Evolutionary conservation across 2,113 vertebrate species (phyloP).

Genomic region (Siniperca chuatsi): DNA sequence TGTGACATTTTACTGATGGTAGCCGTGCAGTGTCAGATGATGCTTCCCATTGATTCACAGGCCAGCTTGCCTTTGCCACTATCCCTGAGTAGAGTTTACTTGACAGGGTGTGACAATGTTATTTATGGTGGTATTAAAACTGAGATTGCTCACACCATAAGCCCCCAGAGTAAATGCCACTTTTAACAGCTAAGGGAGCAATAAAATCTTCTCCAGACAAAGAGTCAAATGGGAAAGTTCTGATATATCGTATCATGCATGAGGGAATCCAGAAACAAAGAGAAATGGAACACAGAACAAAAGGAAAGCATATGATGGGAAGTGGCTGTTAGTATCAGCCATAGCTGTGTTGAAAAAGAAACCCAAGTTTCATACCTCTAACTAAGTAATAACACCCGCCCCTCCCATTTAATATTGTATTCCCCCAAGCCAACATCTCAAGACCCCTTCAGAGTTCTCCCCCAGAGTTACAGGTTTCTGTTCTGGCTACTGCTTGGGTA

Average conservation of each 20-base stretch:
- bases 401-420: background rate
- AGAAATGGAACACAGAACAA: background rate
- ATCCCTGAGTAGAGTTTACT: slow-evolving; percentile 57
- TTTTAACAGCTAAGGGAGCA: slow-evolving; percentile 53
- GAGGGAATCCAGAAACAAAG: slow-evolving; percentile 1
- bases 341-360: background rate
- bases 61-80: slow-evolving; percentile 37
- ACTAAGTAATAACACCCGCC: background rate
- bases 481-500: background rate
- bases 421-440: background rate
- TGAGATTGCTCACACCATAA: slow-evolving; percentile 58
- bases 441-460: background rate
- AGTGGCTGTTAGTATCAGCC: slow-evolving; percentile 1
- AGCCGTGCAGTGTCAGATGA: slow-evolving; percentile 33
- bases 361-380: background rate
- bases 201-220: slow-evolving; percentile 39
- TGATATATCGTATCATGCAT: slow-evolving; percentile 26
- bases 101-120: slow-evolving; percentile 75
- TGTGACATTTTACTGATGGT: slow-evolving; percentile 69
- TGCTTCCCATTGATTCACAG: slow-evolving; percentile 39
- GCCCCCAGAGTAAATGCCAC: slow-evolving; percentile 58
- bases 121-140: slow-evolving; percentile 78
- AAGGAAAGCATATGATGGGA: background rate
- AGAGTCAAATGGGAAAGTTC: slow-evolving; percentile 34
- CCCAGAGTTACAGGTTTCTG: background rate